Evolutionary conservation across 2,888 invertebrate genomes (phyloP), one percentile per base, ranked within the genome.

Genomic region (Ectobius pallidus): DNA sequence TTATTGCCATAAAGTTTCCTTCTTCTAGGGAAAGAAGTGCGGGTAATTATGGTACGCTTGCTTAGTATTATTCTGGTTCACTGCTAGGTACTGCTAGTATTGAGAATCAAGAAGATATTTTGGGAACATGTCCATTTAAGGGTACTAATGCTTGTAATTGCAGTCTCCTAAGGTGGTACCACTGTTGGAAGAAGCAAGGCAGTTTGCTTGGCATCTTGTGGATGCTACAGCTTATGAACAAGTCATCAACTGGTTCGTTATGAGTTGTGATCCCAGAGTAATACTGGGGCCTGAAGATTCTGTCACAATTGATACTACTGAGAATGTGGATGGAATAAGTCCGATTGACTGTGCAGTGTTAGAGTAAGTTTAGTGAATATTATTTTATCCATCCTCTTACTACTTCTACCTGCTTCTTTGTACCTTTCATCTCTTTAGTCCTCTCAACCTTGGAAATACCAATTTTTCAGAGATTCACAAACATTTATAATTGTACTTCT

Each of bases 171-270:
- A 83, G 75, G 81, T 85, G 22, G 78, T 82, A 1, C 81, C 82
- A 62, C 78, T 91, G 58, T 82, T 91, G 27, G 84, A 86, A 46
- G 88, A 90, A 75, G 87, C 89, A 2, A 87, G 89, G 73, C 83
- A 84, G 72, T 90, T 89, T 81, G 86, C 89, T 1, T 92, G 92
- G 92, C 84, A 87, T 74, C 80, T 88, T 46, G 83, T 92, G 2
- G 90, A 90, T 73, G 86, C 88, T 16, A 80, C 82, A 25, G 85
- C 87, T 39, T 88, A 90, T 78, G 90, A 91, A 79, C 86, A 88
- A 71, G 86, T 91, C 42, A 85, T 91, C 77, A 90, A 91, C 80
- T 92, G 92, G 92, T 90, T 91, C 77, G 87, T 92, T 9, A 89
- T 89, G 85, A 89, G 89, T 74, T 89, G 90, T 78, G 91, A 93